Conservation (phyloP, 2,797 vertebrate genomes). For the Peromyscus eremicus region DNA sequence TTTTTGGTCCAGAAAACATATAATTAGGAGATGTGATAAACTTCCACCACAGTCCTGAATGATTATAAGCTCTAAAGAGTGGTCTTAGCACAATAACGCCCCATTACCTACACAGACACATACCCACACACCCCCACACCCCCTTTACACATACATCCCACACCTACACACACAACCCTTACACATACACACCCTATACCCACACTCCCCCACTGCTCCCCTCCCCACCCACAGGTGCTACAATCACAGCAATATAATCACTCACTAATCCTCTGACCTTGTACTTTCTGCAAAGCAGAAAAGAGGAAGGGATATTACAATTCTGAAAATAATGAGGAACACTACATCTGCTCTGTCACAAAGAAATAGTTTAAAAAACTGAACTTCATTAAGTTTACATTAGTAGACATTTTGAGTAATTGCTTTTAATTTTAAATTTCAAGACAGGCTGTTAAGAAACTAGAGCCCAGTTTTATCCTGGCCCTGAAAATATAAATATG, state of each 20-base stretch:
- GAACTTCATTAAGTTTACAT: slow-evolving; percentile 66
- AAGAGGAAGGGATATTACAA: slow-evolving; percentile 66
- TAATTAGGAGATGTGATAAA: slow-evolving; percentile 57
- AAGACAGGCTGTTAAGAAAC: slow-evolving; percentile 64
- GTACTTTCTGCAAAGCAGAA: slow-evolving; percentile 74
- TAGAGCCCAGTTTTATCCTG: slow-evolving; percentile 48
- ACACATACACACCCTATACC: not conserved
- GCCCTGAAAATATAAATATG: slow-evolving; percentile 16
- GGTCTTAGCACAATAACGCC: slow-evolving; percentile 21
- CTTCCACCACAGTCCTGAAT: slow-evolving; percentile 44
- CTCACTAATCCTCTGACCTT: slow-evolving; percentile 76
- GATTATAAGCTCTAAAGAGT: slow-evolving; percentile 64
- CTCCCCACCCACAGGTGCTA: slow-evolving; percentile 72
- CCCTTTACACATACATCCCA: not conserved
- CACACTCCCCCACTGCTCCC: not conserved
- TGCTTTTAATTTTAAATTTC: slow-evolving; percentile 68
- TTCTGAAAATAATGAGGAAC: slow-evolving; percentile 76
- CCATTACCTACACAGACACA: not conserved
- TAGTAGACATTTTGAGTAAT: slow-evolving; percentile 66
- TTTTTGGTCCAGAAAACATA: slow-evolving; percentile 37
- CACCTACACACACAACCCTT: not conserved
- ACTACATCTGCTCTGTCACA: slow-evolving; percentile 60
- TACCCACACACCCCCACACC: not conserved
- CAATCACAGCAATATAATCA: slow-evolving; percentile 81
- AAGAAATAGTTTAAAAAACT: slow-evolving; percentile 69